A percentile compares a stretch with the other conserved stretches of the same genome.
These are phyloP conservation scores for Hemaris fuciformis DNA, from an alignment of 2,888 invertebrate genomes.

Conservation along the genomic window DNA sequence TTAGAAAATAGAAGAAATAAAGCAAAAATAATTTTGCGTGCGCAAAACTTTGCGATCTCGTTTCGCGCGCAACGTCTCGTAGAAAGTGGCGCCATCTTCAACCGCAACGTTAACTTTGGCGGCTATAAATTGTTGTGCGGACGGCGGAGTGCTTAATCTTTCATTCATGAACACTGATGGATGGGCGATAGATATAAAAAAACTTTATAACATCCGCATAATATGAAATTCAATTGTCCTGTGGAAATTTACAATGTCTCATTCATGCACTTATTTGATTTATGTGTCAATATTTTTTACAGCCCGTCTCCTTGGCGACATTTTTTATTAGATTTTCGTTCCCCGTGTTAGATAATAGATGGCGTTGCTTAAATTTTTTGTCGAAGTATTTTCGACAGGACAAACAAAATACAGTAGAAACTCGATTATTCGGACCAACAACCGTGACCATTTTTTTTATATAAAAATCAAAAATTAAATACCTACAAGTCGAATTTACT, in stretches of 20 bases:
- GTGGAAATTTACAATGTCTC: background rate
- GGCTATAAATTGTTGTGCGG: slow-evolving; percentile 3
- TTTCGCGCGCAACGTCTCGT: background rate
- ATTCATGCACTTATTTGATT: background rate
- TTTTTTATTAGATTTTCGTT: background rate
- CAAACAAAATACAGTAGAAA: too few relatives aligned
- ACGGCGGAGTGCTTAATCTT: slow-evolving; percentile 6
- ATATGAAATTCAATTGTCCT: slow-evolving; percentile 11
- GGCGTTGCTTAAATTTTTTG: background rate
- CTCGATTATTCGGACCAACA: too few relatives aligned
- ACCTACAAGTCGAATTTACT: too few relatives aligned
- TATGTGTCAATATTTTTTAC: background rate
- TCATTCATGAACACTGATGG: slow-evolving; percentile 10
- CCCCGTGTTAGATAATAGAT: slow-evolving; percentile 6
- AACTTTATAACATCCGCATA: slow-evolving; percentile 9
- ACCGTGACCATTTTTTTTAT: too few relatives aligned
- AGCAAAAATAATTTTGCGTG: background rate
- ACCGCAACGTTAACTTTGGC: slow-evolving; percentile 3
- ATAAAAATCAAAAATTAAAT: too few relatives aligned
- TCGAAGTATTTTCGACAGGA: too few relatives aligned
- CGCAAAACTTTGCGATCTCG: background rate
- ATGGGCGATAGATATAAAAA: background rate
- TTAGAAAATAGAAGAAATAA: background rate
- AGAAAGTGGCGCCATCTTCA: background rate
- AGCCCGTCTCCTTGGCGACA: background rate